Conservation (phyloP, 2,888 invertebrate genomes). For the Drosophila borborema region DNA sequence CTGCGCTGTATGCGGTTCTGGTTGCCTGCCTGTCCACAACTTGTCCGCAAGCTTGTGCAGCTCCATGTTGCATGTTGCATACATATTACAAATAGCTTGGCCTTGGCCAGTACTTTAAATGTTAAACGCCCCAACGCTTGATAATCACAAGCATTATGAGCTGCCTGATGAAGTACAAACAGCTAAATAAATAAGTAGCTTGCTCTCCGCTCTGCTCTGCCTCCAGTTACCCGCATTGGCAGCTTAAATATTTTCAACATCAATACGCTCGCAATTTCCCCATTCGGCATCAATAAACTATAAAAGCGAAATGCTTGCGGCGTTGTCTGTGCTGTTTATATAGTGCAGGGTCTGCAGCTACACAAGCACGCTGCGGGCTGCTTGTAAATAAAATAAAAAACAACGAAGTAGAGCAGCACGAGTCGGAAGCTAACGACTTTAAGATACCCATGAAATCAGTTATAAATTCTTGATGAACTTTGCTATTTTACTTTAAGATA, state of each 20-base stretch:
- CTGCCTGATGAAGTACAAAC: conserved; percentile 76
- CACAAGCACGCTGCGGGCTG: conserved; percentile 46
- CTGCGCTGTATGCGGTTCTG: conserved; percentile 52
- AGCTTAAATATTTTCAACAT: conserved; percentile 71
- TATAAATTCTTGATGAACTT: background rate
- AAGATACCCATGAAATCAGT: background rate
- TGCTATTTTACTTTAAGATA: background rate
- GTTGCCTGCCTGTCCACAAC: conserved; percentile 53
- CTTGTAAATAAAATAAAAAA: conserved; percentile 41
- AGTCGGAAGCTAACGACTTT: background rate
- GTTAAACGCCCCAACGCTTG: conserved; percentile 47
- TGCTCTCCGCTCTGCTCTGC: background rate
- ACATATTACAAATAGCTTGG: conserved; percentile 20
- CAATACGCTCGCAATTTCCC: conserved; percentile 69
- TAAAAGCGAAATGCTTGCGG: conserved; percentile 75
- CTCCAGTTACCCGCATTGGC: conserved; percentile 39
- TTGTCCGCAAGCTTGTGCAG: conserved; percentile 57
- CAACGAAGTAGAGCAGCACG: conserved; percentile 14
- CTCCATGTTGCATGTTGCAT: conserved; percentile 21
- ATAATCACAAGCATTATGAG: conserved; percentile 70
- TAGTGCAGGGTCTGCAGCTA: conserved; percentile 28
- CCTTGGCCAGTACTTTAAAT: conserved; percentile 54
- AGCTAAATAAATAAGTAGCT: conserved; percentile 67
- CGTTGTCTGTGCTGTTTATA: conserved; percentile 59
- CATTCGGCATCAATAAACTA: conserved; percentile 79